These are phyloP conservation scores for Blastobasis adustella DNA, from an alignment of 2,888 invertebrate species.

Conservation along the genomic window DNA sequence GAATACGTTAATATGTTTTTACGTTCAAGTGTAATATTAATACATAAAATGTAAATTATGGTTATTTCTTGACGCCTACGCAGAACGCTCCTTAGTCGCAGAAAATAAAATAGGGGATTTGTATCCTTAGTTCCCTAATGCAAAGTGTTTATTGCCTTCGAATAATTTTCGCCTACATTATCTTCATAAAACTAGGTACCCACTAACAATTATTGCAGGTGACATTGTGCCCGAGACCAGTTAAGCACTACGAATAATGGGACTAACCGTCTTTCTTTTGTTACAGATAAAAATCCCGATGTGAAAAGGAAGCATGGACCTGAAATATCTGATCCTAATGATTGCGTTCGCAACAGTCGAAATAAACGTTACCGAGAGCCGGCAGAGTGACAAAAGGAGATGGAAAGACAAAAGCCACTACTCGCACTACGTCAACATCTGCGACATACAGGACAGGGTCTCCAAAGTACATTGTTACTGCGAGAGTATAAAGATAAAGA, in stretches of 20 bases:
- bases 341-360: slow-evolving; percentile 63
- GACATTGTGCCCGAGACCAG: too few species aligned
- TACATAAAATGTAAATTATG: too few species aligned
- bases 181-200: too few species aligned
- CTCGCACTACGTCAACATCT: slow-evolving; percentile 70
- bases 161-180: too few species aligned
- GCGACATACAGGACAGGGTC: slow-evolving; percentile 70
- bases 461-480: slow-evolving; percentile 81
- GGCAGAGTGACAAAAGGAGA: slow-evolving; percentile 63
- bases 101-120: too few species aligned
- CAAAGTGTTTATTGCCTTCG: too few species aligned
- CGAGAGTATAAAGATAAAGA: slow-evolving; percentile 69
- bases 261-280: slow-evolving; percentile 41
- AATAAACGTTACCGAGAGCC: slow-evolving; percentile 65
- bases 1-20: too few species aligned
- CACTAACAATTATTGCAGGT: too few species aligned
- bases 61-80: too few species aligned
- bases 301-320: slow-evolving; percentile 55
- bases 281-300: slow-evolving; percentile 58
- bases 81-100: too few species aligned
- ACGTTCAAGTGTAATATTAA: too few species aligned
- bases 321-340: slow-evolving; percentile 65
- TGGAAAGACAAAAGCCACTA: slow-evolving; percentile 61
- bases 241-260: background rate
- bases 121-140: too few species aligned